These are phyloP conservation scores for Oscheius sp. DNA, from an alignment of 2,888 invertebrate genomes.

Conservation along the genomic window DNA sequence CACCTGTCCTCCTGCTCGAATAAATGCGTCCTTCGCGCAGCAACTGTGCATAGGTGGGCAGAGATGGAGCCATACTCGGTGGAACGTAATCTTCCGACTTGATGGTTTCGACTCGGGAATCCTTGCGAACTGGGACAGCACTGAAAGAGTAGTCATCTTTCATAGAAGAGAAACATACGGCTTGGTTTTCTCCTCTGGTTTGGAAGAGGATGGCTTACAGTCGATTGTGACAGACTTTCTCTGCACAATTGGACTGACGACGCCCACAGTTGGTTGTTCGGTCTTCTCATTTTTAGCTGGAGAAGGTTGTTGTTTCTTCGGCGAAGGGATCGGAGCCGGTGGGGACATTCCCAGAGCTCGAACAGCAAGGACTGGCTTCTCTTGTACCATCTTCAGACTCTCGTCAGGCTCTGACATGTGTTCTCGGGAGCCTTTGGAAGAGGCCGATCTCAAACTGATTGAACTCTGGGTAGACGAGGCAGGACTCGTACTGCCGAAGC, in stretches of 20 bases:
- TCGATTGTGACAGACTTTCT: slow-evolving; percentile 39
- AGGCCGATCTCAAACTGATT: slow-evolving; percentile 53
- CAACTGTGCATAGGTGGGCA: slow-evolving; percentile 54
- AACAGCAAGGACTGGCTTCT: slow-evolving; percentile 61
- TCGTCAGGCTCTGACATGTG: slow-evolving; percentile 25
- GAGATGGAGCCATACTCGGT: slow-evolving; percentile 28
- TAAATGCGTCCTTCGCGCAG: slow-evolving; percentile 50
- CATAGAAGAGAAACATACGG: slow-evolving; percentile 21
- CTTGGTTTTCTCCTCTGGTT: slow-evolving; percentile 38
- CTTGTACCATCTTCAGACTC: slow-evolving; percentile 29
- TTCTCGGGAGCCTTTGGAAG: slow-evolving; percentile 43
- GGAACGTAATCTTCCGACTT: slow-evolving; percentile 20
- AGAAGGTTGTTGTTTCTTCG: slow-evolving; percentile 18
- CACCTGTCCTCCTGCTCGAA: slow-evolving; percentile 23
- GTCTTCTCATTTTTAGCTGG: slow-evolving; percentile 31
- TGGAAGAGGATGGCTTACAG: slow-evolving; percentile 27
- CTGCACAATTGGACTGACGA: slow-evolving; percentile 82
- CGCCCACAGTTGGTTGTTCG: slow-evolving; percentile 75
- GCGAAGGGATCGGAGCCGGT: slow-evolving; percentile 33
- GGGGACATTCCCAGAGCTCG: slow-evolving; percentile 53
- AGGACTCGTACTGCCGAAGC: slow-evolving; percentile 58
- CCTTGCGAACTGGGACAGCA: slow-evolving; percentile 41
- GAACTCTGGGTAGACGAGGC: slow-evolving; percentile 57
- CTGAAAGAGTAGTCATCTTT: slow-evolving; percentile 19
- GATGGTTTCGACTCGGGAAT: slow-evolving; percentile 62